Conservation (phyloP, 2,113 vertebrate species). For the Aptenodytes forsteri region DNA sequence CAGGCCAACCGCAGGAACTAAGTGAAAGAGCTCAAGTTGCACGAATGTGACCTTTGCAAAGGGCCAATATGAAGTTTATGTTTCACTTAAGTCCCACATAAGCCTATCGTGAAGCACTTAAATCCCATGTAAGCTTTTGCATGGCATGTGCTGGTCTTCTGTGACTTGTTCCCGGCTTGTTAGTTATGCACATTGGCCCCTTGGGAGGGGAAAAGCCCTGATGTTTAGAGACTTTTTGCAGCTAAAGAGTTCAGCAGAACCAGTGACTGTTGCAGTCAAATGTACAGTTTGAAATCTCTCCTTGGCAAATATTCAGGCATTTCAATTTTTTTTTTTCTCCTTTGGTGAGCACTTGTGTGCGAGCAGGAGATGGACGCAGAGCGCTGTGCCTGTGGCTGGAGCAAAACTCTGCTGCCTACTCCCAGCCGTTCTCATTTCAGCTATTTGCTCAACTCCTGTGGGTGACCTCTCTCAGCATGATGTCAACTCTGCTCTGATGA, state of each 20-base stretch:
- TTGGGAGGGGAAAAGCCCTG: constrained; percentile 1
- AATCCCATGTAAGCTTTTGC: constrained; percentile 46
- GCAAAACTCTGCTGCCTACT: neutral
- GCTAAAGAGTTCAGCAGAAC: constrained; percentile 31
- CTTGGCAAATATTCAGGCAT: constrained; percentile 35
- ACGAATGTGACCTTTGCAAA: neutral
- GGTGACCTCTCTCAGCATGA: constrained; percentile 55
- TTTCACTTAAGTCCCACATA: constrained; percentile 24
- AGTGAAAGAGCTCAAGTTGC: neutral
- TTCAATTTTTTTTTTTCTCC: neutral
- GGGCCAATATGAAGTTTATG: constrained; percentile 31
- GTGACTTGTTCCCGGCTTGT: neutral
- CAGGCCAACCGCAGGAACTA: neutral
- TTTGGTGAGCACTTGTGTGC: neutral
- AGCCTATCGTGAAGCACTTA: constrained; percentile 31
- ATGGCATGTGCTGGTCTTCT: constrained; percentile 4
- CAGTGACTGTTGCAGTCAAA: neutral
- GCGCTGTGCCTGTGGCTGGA: neutral
- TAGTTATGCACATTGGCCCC: neutral
- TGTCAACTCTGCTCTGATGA: constrained; percentile 43
- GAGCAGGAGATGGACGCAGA: constrained; percentile 14
- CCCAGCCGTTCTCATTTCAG: neutral
- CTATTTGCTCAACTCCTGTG: constrained; percentile 57
- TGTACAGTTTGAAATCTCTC: neutral
- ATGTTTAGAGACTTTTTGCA: neutral